These are phyloP conservation scores for Pollicipes pollicipes DNA, from an alignment of 1,140 invertebrate species.

Conservation along the genomic window DNA sequence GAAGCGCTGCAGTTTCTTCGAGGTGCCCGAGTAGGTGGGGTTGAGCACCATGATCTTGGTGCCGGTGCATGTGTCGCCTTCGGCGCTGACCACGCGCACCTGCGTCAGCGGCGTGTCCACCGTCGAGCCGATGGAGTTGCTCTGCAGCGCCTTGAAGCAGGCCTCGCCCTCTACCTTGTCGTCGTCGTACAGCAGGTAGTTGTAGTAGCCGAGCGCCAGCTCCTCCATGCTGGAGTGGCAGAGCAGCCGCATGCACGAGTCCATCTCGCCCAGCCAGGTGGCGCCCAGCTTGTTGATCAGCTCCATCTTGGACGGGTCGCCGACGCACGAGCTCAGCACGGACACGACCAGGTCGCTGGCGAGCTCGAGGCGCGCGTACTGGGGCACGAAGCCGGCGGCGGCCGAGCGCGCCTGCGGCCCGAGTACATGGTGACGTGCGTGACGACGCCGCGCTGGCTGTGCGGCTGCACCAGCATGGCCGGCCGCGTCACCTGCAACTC, in stretches of 20 bases:
- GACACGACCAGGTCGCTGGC: not conserved
- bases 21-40: not conserved
- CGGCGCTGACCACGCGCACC: not conserved
- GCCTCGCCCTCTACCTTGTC: not conserved
- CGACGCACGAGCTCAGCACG: slow-evolving; percentile 1
- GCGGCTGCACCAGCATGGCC: not conserved
- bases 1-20: not conserved
- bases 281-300: not conserved
- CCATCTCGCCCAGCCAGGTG: not conserved
- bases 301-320: slow-evolving; percentile 1
- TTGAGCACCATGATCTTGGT: slow-evolving; percentile 6
- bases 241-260: not conserved
- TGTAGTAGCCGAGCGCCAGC: slow-evolving; percentile 4
- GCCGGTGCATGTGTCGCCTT: not conserved
- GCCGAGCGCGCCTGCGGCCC: not conserved
- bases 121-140: not conserved
- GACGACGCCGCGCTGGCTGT: not conserved
- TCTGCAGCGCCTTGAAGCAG: not conserved
- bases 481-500: not conserved
- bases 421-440: slow-evolving; percentile 1
- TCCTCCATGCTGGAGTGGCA: not conserved
- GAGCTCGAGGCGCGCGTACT: not conserved
- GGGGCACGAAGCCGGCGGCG: not conserved
- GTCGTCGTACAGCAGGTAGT: not conserved
- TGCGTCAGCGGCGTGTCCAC: not conserved